Percentiles rank a stretch among this genome's conserved stretches.
phyloP scores from a whole-genome alignment of 2,888 invertebrate genomes.

The Drosophila borealis region DNA sequence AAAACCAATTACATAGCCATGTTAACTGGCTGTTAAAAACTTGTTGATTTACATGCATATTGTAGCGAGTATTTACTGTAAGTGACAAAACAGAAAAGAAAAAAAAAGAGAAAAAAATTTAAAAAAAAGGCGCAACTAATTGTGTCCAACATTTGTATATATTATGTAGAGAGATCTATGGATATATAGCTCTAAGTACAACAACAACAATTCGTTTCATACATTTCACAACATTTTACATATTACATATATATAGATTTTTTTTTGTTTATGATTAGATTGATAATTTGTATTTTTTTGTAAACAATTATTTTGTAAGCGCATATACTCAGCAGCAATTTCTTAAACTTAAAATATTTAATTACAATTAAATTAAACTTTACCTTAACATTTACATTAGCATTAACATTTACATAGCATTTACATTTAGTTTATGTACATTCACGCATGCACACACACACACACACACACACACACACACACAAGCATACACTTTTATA shows the following conservation, averaged over 20 bases:
- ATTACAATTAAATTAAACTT: conserved; percentile 20
- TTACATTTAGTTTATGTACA: conserved; percentile 53
- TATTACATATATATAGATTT: conserved; percentile 2
- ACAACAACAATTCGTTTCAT: conserved; percentile 27
- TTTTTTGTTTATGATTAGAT: conserved; percentile 7
- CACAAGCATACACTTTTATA: conserved; percentile 8
- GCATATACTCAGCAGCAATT: conserved; percentile 59
- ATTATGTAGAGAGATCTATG: background rate
- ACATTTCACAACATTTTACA: conserved; percentile 11
- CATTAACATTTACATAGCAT: conserved; percentile 6
- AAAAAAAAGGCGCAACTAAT: conserved; percentile 16
- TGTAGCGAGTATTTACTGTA: conserved; percentile 45
- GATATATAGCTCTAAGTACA: conserved; percentile 7
- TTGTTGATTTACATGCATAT: conserved; percentile 58
- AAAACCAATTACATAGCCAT: conserved; percentile 46
- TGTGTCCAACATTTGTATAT: conserved; percentile 30
- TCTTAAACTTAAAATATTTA: conserved; percentile 29
- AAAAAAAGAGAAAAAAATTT: background rate
- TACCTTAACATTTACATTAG: conserved; percentile 20
- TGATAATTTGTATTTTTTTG: background rate
- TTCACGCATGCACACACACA: conserved; percentile 11
- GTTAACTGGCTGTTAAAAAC: conserved; percentile 54
- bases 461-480: conserved; percentile 7
- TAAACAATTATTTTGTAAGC: conserved; percentile 38
- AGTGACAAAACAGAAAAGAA: conserved; percentile 16